Evolutionary conservation across 2,888 invertebrate genomes (phyloP), one percentile per base, ranked within the genome.

Genomic region (Odiellus spinosus): DNA sequence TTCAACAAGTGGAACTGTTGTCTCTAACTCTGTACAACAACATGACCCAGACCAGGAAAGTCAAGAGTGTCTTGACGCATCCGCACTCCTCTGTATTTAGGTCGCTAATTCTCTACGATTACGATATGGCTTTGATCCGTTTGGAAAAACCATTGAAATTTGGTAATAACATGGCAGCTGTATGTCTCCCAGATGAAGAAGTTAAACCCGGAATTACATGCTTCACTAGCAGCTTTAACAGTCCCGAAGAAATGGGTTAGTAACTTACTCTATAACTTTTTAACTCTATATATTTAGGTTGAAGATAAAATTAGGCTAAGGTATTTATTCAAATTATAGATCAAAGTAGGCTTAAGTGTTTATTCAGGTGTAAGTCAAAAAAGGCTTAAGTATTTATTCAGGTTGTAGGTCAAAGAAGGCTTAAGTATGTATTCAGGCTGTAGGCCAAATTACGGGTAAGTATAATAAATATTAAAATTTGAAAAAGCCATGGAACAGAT

Each of bases 91-190:
- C 57, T 11, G 56, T 55, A 36, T 56, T 55, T 44, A 45, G 58
- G 6, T 53, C 57, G 2, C 45, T 51, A 8, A 43, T 47, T n/a
- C 19, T 59, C 15, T 45, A 56, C 36, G 58, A 69, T 51, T 73
- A 74, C 53, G 76, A 78, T 56, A 66, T 74, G 26, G 74, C 72
- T 18, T 63, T 77, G 35, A 63, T 76, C 17, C 68, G 73, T 59
- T 63, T 77, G 14, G 60, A 58, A 18, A 63, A 66, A 47, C 72
- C 75, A 14, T 59, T 76, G 39, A 61, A 60, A 4, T 68, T 76
- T 44, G 69, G 68, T 3, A 63, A 68, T 49, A 71, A 72, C 54
- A 68, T 75, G 11, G 72, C 71, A 48, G 71, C 76, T 6, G 68
- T 74, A 50, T 77, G 77, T 58, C 61, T 77, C 33, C 73, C 75